Evolutionary conservation across 2,888 invertebrate species (phyloP), one percentile per base, ranked within the genome.

Genomic region (Nemotelus pantherinus): DNA sequence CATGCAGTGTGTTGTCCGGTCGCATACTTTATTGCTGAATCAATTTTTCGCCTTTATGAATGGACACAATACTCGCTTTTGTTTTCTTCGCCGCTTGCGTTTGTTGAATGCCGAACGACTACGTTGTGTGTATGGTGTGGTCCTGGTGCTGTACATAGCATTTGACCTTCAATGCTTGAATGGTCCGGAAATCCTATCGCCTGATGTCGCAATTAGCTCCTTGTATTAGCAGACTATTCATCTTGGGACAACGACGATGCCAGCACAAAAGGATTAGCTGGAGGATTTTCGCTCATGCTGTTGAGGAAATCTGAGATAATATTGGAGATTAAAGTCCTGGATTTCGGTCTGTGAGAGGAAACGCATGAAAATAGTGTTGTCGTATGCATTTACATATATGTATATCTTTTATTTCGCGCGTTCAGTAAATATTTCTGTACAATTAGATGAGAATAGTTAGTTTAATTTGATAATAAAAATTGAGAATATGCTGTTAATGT

Each of bases 201-300:
- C 48, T 67, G 67, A 44, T 67, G 67, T 67, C 67, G 67, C 67
- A 67, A 67, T 65, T 67, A 67, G 67, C 47, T 67, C 67, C 41
- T n/a, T 67, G 48, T 7, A 67, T 47, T 67, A 67, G 39, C 65
- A 63, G 63, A 10, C 41, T 39, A 63, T 63, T 63, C 63, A 41
- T 63, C 63, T 63, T 63, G 39, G 58, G 9, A 4, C 3, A 4
- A 57, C 57, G 41, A 43, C 39, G 10, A n/a, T 58, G 2, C 1
- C 2, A 63, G 43, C 9, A 63, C 41, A 63, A 63, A 63, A 63
- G 63, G 63, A 63, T 63, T 63, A 63, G 43, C 9, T 39, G 5
- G 3, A 3, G 41, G 63, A 63, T 63, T 63, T 57, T 5, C 7
- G 63, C 9, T 39, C 41, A 7, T 63, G 9, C 41, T 63, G 25